Base-by-base conservation (phyloP, 2,113 vertebrate genomes). In the Cephalophus harveyi region DNA sequence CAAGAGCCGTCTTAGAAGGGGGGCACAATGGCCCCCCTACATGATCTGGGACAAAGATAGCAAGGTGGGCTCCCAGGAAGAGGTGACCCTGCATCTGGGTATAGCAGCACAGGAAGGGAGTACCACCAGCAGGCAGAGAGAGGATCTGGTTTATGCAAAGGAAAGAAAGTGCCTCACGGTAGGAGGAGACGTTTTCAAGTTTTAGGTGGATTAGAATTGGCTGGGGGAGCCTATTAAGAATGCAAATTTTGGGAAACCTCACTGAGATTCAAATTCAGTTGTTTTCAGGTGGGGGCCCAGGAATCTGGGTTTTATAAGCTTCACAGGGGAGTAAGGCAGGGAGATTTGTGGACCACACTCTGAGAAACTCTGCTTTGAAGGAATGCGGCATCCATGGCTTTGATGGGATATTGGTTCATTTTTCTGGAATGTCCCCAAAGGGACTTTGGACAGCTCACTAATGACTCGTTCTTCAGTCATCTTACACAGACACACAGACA, bases 391-490 rank as follows among this genome's bases (percentile, higher is more conserved):
- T 50, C 67, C 83, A 59, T 74, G 48, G 87, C 94, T 97, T 59
- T 82, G 97, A 92, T 57, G 74, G 46, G 93, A 74, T 86, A 89
- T 1, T 84, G 91, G 43, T 93, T 97, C 60, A 71, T 96, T 92
- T 94, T 89, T 85, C 84, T 96, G 94, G 84, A 93, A 88, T 50
- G 79, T 64, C 46, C 94, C 93, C 87, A 92, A 85, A 93, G 43
- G 92, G 87, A 92, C 89, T 95, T 87, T 91, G 92, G 91, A 82
- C 57, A 83, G 91, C 74, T 93, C 83, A 76, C 55, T 46, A 85
- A n/a, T 96, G 96, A 94, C 83, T 93, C 5, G 67, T 46, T 71
- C 97, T 54, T 91, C 83, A 87, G 89, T 93, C 83, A 96, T 92
- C 33, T 36, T 40, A 94, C 59, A 87, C 50, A 96, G 96, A 94